Base-by-base conservation (phyloP, 2,113 vertebrate species). In the Neolamprologus modestus region DNA sequence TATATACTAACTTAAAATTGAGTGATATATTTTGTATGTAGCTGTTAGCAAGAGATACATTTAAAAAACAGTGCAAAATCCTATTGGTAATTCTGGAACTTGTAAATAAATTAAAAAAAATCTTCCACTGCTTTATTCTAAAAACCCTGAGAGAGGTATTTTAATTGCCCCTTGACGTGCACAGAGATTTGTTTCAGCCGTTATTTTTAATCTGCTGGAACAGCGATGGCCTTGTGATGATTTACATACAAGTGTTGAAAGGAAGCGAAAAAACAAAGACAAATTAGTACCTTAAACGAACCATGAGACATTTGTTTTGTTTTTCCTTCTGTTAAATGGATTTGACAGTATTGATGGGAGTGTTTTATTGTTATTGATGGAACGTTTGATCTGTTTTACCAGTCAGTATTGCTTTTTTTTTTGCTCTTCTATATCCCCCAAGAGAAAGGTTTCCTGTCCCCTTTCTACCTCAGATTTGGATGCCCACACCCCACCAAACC, bases 401-500 rank as follows among this genome's bases (percentile, higher is more conserved):
- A 35, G 81, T 93, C 85, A 42, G 85, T 89, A 90, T 91, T 87
- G 88, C 63, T 76, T 13, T 81, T 89, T 89, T 91, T 79, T 66
- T 89, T 68, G 86, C 85, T 90, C 84, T 87, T 93, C 71, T 94
- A 73, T 92, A 82, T 90, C 82, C 80, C 81, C 84, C 1, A 50
- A 26, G 85, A 94, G 84, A 94, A 47, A 94, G 85, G 83, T 94
- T 94, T 91, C 87, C 90, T 81, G 66, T 66, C 87, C 94, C 94
- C 87, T 71, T 92, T 96, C 96, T 96, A 97, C 96, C 95, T 97
- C 96, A 96, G 87, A 91, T 94, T 94, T 91, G 84, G 80, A 94
- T 86, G 81, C 90, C 94, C 92, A 92, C 83, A 61, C 88, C 91
- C 91, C 90, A 87, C 88, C 66, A 91, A 92, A 87, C 93, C 92